Conservation (phyloP, 2,888 invertebrate species). For the Limulus polyphemus region DNA sequence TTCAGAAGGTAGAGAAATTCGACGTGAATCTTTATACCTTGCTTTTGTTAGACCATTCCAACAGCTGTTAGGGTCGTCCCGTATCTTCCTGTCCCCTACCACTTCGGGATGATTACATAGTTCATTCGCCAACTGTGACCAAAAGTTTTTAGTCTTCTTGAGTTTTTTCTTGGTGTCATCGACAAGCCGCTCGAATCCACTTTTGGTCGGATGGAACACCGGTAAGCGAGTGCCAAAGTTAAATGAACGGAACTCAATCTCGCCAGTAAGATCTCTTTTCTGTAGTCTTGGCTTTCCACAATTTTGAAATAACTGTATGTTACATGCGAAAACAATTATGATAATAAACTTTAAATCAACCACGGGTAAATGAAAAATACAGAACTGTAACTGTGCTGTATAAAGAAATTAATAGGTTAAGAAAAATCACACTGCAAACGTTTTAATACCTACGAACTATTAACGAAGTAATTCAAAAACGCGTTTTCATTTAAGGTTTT, state of each 20-base stretch:
- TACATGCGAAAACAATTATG: not conserved
- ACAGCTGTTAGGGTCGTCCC: slow-evolving; percentile 51
- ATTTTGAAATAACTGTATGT: slow-evolving; percentile 22
- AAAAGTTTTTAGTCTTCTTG: slow-evolving; percentile 65
- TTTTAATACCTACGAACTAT: too few relatives aligned
- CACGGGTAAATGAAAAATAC: too few relatives aligned
- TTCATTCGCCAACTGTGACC: slow-evolving; percentile 69
- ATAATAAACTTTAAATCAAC: not conserved
- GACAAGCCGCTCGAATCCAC: slow-evolving; percentile 64
- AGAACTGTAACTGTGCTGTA: too few relatives aligned
- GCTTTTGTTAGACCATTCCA: slow-evolving; percentile 58
- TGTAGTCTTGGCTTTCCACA: slow-evolving; percentile 31
- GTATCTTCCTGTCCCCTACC: slow-evolving; percentile 4
- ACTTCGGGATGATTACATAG: slow-evolving; percentile 54
- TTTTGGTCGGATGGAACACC: slow-evolving; percentile 37
- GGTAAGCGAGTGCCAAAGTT: slow-evolving; percentile 23
- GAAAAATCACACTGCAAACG: too few relatives aligned
- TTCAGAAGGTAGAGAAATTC: too few relatives aligned
- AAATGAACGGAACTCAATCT: slow-evolving; percentile 3
- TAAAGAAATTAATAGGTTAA: too few relatives aligned
- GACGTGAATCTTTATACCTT: too few relatives aligned
- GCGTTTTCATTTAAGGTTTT: too few relatives aligned
- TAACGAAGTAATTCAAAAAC: too few relatives aligned
- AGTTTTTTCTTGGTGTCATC: slow-evolving; percentile 66
- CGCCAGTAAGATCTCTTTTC: slow-evolving; percentile 16